Percentiles rank a stretch among this genome's conserved stretches.
Evolutionary conservation across 2,797 vertebrate species (phyloP).

Genomic region (Hydrophis major): DNA sequence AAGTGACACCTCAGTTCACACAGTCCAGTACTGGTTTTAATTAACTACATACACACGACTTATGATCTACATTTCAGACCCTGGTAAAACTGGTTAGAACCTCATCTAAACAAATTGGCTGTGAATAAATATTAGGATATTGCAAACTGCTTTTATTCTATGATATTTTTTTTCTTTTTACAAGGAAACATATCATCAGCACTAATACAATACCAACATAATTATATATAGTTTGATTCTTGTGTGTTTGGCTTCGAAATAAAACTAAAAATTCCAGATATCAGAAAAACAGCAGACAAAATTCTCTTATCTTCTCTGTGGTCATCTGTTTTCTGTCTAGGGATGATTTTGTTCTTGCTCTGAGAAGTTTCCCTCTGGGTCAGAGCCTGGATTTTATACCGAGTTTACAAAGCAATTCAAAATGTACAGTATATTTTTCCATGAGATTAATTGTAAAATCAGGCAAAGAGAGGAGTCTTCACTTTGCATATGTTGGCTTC

Average conservation of each 20-base stretch:
- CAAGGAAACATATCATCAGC: background rate
- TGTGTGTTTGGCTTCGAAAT: background rate
- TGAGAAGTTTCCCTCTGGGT: constrained; percentile 4
- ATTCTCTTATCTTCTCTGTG: background rate
- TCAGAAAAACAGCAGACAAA: background rate
- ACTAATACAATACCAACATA: background rate
- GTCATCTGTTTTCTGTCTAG: constrained; percentile 3
- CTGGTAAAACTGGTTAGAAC: background rate
- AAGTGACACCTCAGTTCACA: background rate
- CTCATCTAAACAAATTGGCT: background rate
- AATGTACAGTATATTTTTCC: background rate
- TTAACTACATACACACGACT: background rate
- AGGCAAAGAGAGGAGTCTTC: background rate
- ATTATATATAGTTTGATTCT: background rate
- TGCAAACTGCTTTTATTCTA: background rate
- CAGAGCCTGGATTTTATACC: constrained; percentile 33
- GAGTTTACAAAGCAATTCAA: constrained; percentile 34
- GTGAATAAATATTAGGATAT: background rate
- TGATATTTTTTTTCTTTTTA: background rate
- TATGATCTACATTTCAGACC: background rate
- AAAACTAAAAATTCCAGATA: background rate
- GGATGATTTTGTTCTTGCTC: constrained; percentile 19
- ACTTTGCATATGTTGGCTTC: background rate
- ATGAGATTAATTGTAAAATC: background rate
- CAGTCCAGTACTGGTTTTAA: background rate